Percentiles rank a stretch among this genome's conserved stretches.
phyloP scores from a whole-genome alignment of 1,140 invertebrate genomes.

The Drusus annulatus region DNA sequence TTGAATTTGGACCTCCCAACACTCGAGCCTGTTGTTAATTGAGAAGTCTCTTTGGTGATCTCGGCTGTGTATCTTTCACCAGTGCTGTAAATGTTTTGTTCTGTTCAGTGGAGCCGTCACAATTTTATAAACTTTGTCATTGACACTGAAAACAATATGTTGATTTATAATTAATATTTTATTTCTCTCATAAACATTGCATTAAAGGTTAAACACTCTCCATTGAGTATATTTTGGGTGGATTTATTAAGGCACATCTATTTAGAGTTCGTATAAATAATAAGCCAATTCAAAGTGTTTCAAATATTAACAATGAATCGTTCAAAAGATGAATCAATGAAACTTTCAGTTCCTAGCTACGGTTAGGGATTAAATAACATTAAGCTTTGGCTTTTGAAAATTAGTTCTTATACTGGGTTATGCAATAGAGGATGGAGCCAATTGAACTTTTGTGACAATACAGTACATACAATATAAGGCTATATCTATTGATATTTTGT shows the following conservation, averaged over 20 bases:
- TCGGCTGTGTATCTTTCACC: too few relatives aligned
- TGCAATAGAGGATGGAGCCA: not conserved
- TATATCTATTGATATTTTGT: too few relatives aligned
- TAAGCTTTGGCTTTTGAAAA: constrained; percentile 25
- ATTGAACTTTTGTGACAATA: too few relatives aligned
- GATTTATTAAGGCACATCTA: constrained; percentile 18
- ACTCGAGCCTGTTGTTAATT: too few relatives aligned
- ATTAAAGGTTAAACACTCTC: constrained; percentile 11
- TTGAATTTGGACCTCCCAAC: too few relatives aligned
- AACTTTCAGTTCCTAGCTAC: not conserved
- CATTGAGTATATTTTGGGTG: constrained; percentile 9
- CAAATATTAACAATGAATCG: constrained; percentile 2
- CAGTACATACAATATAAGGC: too few relatives aligned
- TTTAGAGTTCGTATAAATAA: constrained; percentile 13
- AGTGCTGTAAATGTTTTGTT: too few relatives aligned
- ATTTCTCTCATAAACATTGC: constrained; percentile 34
- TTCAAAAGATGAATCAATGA: not conserved
- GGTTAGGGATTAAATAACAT: constrained; percentile 6
- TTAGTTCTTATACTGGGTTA: not conserved
- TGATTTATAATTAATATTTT: constrained; percentile 34
- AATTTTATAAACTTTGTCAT: too few relatives aligned
- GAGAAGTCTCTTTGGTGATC: too few relatives aligned
- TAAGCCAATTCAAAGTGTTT: not conserved
- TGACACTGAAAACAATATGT: not conserved
- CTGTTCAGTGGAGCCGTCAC: too few relatives aligned